Base-by-base conservation (phyloP, 1,140 invertebrate species). In the Drosophila bipectinata region DNA sequence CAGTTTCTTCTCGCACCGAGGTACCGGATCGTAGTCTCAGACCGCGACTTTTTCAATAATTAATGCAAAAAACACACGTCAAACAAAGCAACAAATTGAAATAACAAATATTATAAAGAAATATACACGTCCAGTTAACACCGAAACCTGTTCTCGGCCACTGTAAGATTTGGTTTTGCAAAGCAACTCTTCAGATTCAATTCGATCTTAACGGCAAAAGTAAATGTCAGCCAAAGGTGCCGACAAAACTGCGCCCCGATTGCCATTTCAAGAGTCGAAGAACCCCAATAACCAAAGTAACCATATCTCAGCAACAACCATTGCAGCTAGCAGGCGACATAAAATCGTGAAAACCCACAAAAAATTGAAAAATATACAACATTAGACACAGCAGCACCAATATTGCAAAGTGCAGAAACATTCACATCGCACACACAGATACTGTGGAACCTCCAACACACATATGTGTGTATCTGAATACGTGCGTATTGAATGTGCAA, bases 401-500 rank as follows among this genome's bases (percentile, higher is more conserved):
- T 78, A 82, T 78, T 59, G 68, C 64, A 81, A 67, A 58, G 48
- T 51, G 72, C 62, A 74, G 12, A 54, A 61, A 68, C 78, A 78
- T 68, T 75, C 72, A 76, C 72, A 79, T 59, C 44, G 9, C 15
- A 21, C 9, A 47, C 18, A 47, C 18, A 8, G 0, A 18, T 45
- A 45, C 41, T 15, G 41, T 2, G 12, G 30, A 62, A 57, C 60
- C 47, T 41, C 51, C 47, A 59, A 15, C 30, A 32, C 7, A 39
- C 45, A 21, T 21, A 62, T 56, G 62, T 37, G 56, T 47, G 63
- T 49, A 64, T 72, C 69, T 55, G 82, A 87, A 87, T 82, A 87
- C 83, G 83, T 82, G 82, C 82, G 82, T 85, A 78, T 59, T 75
- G 63, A 78, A 79, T 73, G 34, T 67, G 69, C 62, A 81, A 62